Evolutionary conservation across 2,113 vertebrate genomes (phyloP), one percentile per base, ranked within the genome.

Genomic region (Sapajus apella): DNA sequence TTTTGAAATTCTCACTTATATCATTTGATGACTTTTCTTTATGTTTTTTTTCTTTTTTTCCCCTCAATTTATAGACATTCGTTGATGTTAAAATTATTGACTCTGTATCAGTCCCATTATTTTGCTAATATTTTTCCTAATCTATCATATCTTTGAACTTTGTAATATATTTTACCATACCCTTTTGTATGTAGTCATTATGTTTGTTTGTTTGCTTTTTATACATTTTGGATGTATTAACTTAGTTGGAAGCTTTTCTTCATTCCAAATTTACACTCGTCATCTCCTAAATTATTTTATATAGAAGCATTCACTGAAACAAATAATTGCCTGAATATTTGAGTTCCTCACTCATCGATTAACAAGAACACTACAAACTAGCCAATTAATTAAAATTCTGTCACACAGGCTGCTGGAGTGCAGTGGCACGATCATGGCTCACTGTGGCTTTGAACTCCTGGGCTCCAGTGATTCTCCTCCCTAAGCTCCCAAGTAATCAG

Each of bases 251-350:
- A 25, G 16, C 75, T 55, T 76, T 80, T 43, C 11, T 11, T 87
- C 17, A 76, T 77, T 93, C 35, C 3, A 85, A 40, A 47, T 86
- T 80, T 75, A 77, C 1, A 82, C 3, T 68, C 58, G 64, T 81
- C 37, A 75, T 95, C 27, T 76, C 32, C 43, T 43, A 43, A 75
- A 5, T 91, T 94, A 73, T 87, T 32, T 88, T 91, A 0, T 90
- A 84, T 21, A 95, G 82, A 61, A 72, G 7, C 18, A 14, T 21
- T 84, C 30, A 72, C 4, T 37, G 45, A 92, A 94, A 79, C 13
- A 91, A 92, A 87, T 50, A 95, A 90, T 88, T 58, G 9, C 75
- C 4, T 95, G 16, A 85, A 76, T 2, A 55, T 87, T 87, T 94
- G 68, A 84, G 35, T 52, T 35, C 3, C 87, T 88, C 12, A 50